Conservation (phyloP, 1,140 invertebrate genomes). For the Meloidogyne chitwoodi region DNA sequence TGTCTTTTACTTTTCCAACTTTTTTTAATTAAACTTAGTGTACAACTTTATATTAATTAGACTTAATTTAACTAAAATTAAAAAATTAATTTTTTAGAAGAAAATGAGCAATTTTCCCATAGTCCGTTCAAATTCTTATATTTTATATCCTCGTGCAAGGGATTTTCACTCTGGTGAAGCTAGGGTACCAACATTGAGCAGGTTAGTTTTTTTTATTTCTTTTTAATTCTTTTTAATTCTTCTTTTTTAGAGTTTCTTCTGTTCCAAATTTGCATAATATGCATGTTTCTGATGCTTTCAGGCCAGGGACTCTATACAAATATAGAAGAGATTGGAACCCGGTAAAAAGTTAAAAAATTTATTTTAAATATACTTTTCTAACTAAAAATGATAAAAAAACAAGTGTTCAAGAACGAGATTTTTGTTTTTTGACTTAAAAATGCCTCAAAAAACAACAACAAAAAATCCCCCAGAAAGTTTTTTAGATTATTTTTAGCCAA, state of each 20-base stretch:
- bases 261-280: conserved; percentile 53
- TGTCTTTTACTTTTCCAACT: neutral
- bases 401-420: neutral
- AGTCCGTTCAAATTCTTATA: conserved; percentile 33
- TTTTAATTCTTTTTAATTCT: conserved; percentile 13
- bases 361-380: conserved; percentile 5
- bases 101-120: conserved; percentile 43
- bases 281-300: conserved; percentile 38
- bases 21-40: too few relatives aligned
- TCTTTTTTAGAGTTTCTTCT: conserved; percentile 48
- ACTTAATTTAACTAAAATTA: too few relatives aligned
- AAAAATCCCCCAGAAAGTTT: neutral
- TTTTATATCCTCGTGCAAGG: conserved; percentile 35
- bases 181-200: conserved; percentile 32
- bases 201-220: conserved; percentile 22
- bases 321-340: conserved; percentile 46
- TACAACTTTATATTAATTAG: too few relatives aligned
- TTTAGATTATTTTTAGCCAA: neutral
- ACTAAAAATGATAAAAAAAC: neutral
- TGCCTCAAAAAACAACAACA: neutral
- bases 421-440: neutral
- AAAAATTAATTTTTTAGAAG: neutral
- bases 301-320: conserved; percentile 49
- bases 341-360: conserved; percentile 36
- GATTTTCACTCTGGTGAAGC: conserved; percentile 26